Evolutionary conservation across 2,797 vertebrate genomes (phyloP).

Genomic region (Anniella stebbinsi): DNA sequence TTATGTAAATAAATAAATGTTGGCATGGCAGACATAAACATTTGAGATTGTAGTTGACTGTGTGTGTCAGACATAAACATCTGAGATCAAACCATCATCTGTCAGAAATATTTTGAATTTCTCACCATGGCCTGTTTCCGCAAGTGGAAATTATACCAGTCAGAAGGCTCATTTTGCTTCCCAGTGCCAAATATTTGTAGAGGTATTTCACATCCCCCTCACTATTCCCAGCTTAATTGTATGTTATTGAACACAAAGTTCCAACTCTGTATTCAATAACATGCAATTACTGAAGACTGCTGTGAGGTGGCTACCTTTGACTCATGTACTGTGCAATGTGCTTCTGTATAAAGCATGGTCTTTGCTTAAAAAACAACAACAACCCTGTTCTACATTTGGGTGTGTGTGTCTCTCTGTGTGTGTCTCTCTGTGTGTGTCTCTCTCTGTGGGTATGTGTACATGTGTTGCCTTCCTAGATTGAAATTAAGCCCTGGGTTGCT

Average conservation of each 20-base stretch:
- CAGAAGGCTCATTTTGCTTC: constrained; percentile 10
- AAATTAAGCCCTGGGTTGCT: background rate
- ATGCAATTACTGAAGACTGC: too few relatives aligned
- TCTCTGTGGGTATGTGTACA: too few relatives aligned
- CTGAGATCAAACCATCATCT: background rate
- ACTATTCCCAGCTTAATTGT: constrained; percentile 17
- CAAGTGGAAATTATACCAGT: constrained; percentile 6
- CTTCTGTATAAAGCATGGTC: background rate
- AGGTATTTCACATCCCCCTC: background rate
- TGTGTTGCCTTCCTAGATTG: background rate
- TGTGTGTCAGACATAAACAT: background rate
- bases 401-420: too few relatives aligned
- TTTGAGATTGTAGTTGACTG: background rate
- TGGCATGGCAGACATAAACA: background rate
- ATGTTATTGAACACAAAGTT: background rate
- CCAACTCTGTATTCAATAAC: too few relatives aligned
- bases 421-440: too few relatives aligned
- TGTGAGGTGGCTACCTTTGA: background rate
- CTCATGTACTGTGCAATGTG: background rate
- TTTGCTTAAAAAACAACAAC: background rate
- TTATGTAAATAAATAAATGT: background rate
- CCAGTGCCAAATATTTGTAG: constrained; percentile 1
- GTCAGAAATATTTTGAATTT: background rate
- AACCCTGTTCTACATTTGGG: background rate
- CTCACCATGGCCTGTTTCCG: background rate